Percentiles rank a stretch among this genome's conserved stretches.
Conservation (phyloP, 1,140 invertebrate genomes). For the Penaeus indicus region DNA sequence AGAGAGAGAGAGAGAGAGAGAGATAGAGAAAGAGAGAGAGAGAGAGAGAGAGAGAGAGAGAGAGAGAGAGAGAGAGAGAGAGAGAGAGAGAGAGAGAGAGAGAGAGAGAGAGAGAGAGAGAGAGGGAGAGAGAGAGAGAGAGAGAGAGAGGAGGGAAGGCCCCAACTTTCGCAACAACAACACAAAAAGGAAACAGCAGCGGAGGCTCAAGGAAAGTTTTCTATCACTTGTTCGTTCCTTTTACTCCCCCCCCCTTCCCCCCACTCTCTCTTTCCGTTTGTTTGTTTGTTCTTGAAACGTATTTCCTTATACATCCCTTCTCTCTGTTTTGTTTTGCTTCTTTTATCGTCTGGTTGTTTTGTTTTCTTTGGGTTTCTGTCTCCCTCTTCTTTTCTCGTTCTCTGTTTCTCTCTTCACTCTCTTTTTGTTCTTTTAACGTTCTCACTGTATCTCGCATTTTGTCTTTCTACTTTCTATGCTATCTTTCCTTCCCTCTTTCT, state of each 20-base stretch:
- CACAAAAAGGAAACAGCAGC: not conserved
- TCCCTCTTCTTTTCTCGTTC: not conserved
- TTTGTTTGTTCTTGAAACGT: no score
- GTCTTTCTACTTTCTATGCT: not conserved
- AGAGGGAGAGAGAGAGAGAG: conserved; percentile 28
- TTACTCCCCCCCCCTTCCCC: no score
- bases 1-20: no score
- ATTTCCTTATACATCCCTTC: no score
- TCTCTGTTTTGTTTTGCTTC: no score
- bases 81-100: conserved; percentile 1
- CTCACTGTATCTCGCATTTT: not conserved
- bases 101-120: conserved; percentile 28
- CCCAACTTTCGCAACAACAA: not conserved
- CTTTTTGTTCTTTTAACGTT: not conserved
- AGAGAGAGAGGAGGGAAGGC: conserved; percentile 12
- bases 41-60: conserved; percentile 7
- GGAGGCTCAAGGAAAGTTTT: no score
- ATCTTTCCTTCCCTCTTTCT: not conserved
- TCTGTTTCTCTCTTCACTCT: not conserved
- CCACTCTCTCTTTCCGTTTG: no score
- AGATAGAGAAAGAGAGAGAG: not conserved
- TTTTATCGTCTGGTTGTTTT: not conserved
- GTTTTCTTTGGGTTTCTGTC: not conserved
- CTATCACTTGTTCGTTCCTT: no score
- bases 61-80: not conserved